phyloP scores from a whole-genome alignment of 1,140 invertebrate species.

The Colletes gigas region DNA sequence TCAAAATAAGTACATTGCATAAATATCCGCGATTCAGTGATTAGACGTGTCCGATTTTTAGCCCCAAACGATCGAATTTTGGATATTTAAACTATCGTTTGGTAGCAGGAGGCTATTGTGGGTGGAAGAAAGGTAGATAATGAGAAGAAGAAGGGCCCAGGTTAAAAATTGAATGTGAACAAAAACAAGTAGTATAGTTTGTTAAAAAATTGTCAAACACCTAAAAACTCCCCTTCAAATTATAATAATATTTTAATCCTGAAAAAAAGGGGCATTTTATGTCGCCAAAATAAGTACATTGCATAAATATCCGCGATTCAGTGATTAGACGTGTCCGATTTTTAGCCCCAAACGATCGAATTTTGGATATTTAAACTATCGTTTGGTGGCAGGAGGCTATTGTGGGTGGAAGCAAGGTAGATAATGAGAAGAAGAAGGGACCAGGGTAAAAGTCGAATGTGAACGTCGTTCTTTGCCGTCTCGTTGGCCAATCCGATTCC shows the following conservation, averaged over 20 bases:
- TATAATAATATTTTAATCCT: too few species aligned
- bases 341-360: not conserved
- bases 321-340: too few species aligned
- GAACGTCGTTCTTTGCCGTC: slow-evolving; percentile 33
- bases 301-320: too few species aligned
- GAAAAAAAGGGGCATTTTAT: too few species aligned
- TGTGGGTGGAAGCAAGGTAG: not conserved
- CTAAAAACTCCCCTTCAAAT: too few species aligned
- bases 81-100: slow-evolving; percentile 51
- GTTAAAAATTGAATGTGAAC: too few species aligned
- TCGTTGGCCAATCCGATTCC: slow-evolving; percentile 25
- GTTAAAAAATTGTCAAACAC: too few species aligned
- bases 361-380: slow-evolving; percentile 49
- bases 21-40: too few species aligned
- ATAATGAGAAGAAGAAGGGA: slow-evolving; percentile 31
- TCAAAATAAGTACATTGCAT: too few species aligned
- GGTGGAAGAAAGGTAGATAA: slow-evolving; percentile 22
- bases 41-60: too few species aligned
- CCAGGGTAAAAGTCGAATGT: slow-evolving; percentile 2
- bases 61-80: not conserved
- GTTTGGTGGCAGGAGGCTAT: slow-evolving; percentile 26
- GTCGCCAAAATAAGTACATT: too few species aligned
- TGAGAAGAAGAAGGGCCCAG: slow-evolving; percentile 14
- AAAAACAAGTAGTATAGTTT: too few species aligned
- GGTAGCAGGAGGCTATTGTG: slow-evolving; percentile 21